phyloP scores from a whole-genome alignment of 2,797 vertebrate genomes.

The Synaphobranchus kaupii region DNA sequence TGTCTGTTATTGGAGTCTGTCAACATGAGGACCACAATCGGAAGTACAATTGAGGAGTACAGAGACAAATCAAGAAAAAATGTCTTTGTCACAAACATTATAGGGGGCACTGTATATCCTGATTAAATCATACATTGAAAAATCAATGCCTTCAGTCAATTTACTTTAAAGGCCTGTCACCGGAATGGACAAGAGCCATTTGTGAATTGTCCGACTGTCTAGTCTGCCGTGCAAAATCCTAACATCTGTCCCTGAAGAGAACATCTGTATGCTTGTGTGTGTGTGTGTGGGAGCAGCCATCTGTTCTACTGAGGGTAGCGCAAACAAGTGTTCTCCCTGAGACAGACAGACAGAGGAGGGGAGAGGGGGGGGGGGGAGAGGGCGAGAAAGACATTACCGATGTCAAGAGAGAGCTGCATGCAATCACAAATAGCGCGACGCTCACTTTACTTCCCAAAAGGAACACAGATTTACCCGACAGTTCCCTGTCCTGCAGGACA shows the following conservation, averaged over 20 bases:
- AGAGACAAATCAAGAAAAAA: too few species aligned
- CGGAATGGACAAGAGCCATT: background rate
- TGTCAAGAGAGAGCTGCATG: background rate
- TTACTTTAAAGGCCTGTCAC: background rate
- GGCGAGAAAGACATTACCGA: background rate
- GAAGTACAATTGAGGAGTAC: too few species aligned
- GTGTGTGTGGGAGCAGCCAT: constrained; percentile 65
- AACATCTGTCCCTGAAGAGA: constrained; percentile 66
- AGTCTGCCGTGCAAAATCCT: constrained; percentile 58
- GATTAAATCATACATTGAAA: background rate
- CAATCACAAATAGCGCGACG: background rate
- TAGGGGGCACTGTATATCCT: background rate
- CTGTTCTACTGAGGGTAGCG: constrained; percentile 55
- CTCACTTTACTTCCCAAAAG: background rate
- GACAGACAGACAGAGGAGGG: background rate
- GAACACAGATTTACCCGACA: background rate
- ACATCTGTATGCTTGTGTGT: constrained; percentile 73
- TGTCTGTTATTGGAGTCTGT: too few species aligned
- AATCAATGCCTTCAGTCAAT: background rate
- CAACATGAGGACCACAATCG: too few species aligned
- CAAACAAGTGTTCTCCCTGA: constrained; percentile 40
- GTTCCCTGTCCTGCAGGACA: background rate
- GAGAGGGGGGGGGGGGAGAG: background rate
- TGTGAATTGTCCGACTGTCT: constrained; percentile 4
- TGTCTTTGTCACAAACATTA: too few species aligned